These are phyloP conservation scores for Dendroctonus ponderosae DNA, from an alignment of 1,140 invertebrate species.

Conservation along the genomic window DNA sequence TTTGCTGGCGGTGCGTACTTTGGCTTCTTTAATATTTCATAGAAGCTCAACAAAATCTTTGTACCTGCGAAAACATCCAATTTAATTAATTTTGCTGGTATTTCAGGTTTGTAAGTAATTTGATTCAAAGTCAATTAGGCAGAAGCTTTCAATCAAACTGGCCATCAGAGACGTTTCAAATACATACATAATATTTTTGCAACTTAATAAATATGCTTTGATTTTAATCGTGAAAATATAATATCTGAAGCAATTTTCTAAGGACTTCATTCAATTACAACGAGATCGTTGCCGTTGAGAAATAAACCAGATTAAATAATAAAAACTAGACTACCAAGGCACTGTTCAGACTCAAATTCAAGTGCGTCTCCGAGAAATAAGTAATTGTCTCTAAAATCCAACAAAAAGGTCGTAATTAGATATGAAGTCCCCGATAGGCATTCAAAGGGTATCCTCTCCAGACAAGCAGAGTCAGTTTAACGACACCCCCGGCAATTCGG, in stretches of 20 bases:
- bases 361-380: constrained; percentile 5
- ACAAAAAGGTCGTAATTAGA: constrained; percentile 31
- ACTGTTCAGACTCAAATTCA: constrained; percentile 2
- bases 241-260: too few species aligned
- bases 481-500: constrained; percentile 24
- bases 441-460: constrained; percentile 22
- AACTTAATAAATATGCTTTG: too few species aligned
- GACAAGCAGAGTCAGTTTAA: constrained; percentile 24
- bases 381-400: constrained; percentile 17
- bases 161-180: too few species aligned
- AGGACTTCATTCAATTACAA: background rate
- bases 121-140: too few species aligned
- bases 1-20: background rate
- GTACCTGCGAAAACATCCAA: background rate
- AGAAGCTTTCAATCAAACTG: too few species aligned
- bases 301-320: background rate
- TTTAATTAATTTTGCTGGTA: constrained; percentile 2
- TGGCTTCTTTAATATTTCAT: constrained; percentile 12
- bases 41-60: constrained; percentile 4
- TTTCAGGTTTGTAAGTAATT: too few species aligned
- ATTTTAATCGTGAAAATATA: too few species aligned
- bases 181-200: too few species aligned
- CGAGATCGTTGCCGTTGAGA: background rate
- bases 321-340: background rate
- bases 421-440: constrained; percentile 24